Percentiles rank a stretch among this genome's conserved stretches.
These are phyloP conservation scores for Tamias sibiricus DNA, from an alignment of 2,113 vertebrate species.

Conservation along the genomic window DNA sequence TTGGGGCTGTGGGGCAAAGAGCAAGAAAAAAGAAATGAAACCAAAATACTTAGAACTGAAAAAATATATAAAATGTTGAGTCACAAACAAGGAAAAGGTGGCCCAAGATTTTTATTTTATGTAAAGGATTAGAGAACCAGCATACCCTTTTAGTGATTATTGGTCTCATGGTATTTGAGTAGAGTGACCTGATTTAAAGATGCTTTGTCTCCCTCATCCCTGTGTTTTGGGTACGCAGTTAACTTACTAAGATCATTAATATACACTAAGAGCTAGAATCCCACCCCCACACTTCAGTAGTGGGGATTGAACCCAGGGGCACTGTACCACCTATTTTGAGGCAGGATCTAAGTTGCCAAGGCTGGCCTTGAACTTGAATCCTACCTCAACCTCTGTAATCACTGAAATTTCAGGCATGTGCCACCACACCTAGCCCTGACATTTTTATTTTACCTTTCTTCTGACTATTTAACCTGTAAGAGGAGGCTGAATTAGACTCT, in stretches of 20 bases:
- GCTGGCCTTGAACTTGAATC: no score
- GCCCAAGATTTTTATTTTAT: not conserved
- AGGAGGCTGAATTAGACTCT: not conserved
- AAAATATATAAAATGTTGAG: not conserved
- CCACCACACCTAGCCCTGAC: not conserved
- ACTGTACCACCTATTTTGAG: no score
- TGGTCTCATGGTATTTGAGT: not conserved
- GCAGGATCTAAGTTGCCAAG: no score
- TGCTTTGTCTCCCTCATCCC: not conserved
- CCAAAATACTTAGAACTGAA: constrained; percentile 20
- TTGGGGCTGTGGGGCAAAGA: not conserved
- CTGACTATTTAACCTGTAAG: not conserved
- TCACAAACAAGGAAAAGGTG: not conserved
- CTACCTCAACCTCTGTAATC: no score
- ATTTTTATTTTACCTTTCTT: constrained; percentile 14
- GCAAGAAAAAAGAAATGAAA: constrained; percentile 45
- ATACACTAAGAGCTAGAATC: not conserved
- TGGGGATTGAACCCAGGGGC: no score
- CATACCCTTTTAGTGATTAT: not conserved
- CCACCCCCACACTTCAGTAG: no score
- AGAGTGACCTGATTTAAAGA: not conserved
- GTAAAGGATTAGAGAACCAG: not conserved
- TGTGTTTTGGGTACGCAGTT: not conserved
- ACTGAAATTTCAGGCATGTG: no score
- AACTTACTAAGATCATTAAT: not conserved